Base-by-base conservation (phyloP, 92 coral and sea anemone species). In the Actinostola sp. region DNA sequence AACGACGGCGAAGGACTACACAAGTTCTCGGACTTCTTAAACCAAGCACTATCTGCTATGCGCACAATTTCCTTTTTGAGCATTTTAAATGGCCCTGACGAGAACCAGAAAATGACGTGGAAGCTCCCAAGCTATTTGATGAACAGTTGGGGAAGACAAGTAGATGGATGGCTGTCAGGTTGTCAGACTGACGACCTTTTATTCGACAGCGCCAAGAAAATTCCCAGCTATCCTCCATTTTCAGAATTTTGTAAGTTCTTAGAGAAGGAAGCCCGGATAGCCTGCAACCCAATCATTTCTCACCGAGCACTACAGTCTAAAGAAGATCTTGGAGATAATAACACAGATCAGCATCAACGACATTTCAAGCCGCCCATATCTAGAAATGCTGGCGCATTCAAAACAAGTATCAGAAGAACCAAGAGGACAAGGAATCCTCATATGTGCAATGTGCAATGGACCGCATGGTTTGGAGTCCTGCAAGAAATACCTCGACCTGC, bases 111-210 rank as follows among this genome's bases (percentile, higher is more conserved):
- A 49, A 49, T 83, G 63, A 60, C 71, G 26, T 52, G 71, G 8
- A 83, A 76, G 38, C 88, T 83, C 1, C 88, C 83, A 12, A 62
- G 14, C 71, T 66, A 72, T 62, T n/a, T 81, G 16, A 60, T 73
- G 20, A 67, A 21, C 42, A 9, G 63, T 17, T 81, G 75, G 80
- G 78, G 74, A 26, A 48, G 80, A 45, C 44, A 41, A 16, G 81
- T 82, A 12, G 87, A 73, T 39, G 35, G 69, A 17, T 66, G 75
- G 80, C 45, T 82, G 41, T 49, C 81, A 8, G 73, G 52, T 44
- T 7, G 43, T 38, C 10, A 61, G 28, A 24, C 42, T 15, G 24
- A 60, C 48, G 34, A 61, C 5, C 67, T 61, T 61, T 16, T 61
- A 15, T 10, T 10, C 11, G 57, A 66, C 34, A 10, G 55, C 49